phyloP scores from a whole-genome alignment of 1,140 invertebrate genomes.

The Atopsyche davidsoni region DNA sequence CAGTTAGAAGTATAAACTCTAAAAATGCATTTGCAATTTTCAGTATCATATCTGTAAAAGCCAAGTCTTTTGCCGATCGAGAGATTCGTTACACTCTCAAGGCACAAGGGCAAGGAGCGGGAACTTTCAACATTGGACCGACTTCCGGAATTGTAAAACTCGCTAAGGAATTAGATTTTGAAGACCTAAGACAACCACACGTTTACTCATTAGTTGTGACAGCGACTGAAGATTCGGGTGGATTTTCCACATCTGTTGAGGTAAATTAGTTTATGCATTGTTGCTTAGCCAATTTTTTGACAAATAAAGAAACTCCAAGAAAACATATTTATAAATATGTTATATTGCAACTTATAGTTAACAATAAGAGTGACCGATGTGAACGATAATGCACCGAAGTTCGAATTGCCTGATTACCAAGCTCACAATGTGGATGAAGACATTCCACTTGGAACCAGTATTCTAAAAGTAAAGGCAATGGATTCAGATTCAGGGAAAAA shows the following conservation, averaged over 20 bases:
- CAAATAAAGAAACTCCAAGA: neutral
- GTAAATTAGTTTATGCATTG: constrained; percentile 46
- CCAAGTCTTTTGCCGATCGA: constrained; percentile 91
- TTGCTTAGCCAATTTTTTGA: neutral
- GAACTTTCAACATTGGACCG: constrained; percentile 91
- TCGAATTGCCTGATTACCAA: constrained; percentile 91
- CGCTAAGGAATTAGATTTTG: constrained; percentile 91
- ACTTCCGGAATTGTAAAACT: constrained; percentile 90
- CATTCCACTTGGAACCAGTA: constrained; percentile 82
- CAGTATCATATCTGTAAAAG: constrained; percentile 93
- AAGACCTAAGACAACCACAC: constrained; percentile 87
- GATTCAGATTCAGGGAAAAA: constrained; percentile 89
- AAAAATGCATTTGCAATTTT: constrained; percentile 44
- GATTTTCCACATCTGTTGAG: constrained; percentile 91
- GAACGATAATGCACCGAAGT: constrained; percentile 91
- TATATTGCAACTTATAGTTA: constrained; percentile 52
- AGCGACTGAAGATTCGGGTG: constrained; percentile 91
- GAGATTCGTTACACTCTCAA: constrained; percentile 91
- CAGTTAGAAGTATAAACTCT: too few relatives aligned
- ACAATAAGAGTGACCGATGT: constrained; percentile 91
- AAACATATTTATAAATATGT: neutral
- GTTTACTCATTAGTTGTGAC: constrained; percentile 88
- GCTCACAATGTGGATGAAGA: constrained; percentile 93
- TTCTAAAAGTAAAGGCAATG: constrained; percentile 87
- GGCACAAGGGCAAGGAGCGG: constrained; percentile 88